These are phyloP conservation scores for Plotosus lineatus DNA, from an alignment of 2,113 vertebrate genomes.

Conservation along the genomic window DNA sequence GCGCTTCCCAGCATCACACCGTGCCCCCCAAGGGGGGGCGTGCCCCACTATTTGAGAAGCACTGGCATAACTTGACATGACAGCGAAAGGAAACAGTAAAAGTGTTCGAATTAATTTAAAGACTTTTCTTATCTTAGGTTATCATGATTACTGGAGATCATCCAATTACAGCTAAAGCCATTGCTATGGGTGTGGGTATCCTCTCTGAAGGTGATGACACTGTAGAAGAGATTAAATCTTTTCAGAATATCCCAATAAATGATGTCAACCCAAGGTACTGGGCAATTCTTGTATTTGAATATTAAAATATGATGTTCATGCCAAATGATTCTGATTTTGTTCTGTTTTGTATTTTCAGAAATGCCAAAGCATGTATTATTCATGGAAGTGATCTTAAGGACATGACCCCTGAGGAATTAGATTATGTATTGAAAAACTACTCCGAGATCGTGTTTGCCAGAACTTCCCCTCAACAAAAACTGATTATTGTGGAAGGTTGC, in stretches of 20 bases:
- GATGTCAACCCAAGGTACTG: conserved; percentile 92
- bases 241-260: conserved; percentile 83
- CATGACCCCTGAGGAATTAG: conserved; percentile 75
- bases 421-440: conserved; percentile 82
- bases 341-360: no score
- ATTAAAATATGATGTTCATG: no score
- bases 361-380: conserved; percentile 89
- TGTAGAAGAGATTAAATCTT: conserved; percentile 85
- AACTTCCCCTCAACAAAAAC: conserved; percentile 90
- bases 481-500: conserved; percentile 92
- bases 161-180: conserved; percentile 93
- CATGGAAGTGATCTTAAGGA: conserved; percentile 89
- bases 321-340: no score
- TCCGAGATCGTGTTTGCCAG: conserved; percentile 89
- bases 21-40: no score
- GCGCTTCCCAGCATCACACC: no score
- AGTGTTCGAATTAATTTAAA: no score
- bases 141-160: conserved; percentile 95
- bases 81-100: no score
- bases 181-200: conserved; percentile 90
- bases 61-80: no score
- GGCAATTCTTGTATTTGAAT: no score
- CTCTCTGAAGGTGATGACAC: conserved; percentile 93
- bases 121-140: no score
- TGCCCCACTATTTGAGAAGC: no score